These are phyloP conservation scores for Siniperca scherzeri DNA, from an alignment of 2,797 vertebrate genomes.

Conservation along the genomic window DNA sequence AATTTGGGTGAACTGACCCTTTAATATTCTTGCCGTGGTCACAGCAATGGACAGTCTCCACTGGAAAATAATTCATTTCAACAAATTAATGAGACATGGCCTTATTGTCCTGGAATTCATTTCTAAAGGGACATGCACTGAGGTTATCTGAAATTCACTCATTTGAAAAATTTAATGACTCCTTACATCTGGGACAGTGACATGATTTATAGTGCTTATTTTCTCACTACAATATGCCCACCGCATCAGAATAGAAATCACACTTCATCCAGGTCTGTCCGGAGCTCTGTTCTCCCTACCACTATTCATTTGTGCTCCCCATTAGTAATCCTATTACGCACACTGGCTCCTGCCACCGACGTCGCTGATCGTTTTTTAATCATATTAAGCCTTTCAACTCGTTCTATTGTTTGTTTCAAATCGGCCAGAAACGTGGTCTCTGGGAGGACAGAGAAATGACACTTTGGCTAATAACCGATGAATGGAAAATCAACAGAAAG, in stretches of 20 bases:
- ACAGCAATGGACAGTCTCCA: constrained; percentile 19
- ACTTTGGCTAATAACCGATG: constrained; percentile 33
- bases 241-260: constrained; percentile 72
- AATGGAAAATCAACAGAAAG: constrained; percentile 40
- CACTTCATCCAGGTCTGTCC: constrained; percentile 72
- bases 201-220: constrained; percentile 78
- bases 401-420: constrained; percentile 70
- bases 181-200: constrained; percentile 69
- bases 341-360: constrained; percentile 70
- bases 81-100: constrained; percentile 69
- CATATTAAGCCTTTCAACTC: constrained; percentile 67
- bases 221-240: constrained; percentile 64
- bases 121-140: constrained; percentile 51
- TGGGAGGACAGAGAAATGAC: constrained; percentile 62
- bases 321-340: constrained; percentile 80
- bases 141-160: constrained; percentile 73
- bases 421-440: constrained; percentile 32
- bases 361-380: constrained; percentile 75
- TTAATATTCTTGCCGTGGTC: constrained; percentile 23
- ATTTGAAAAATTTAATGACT: constrained; percentile 75
- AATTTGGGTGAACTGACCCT: constrained; percentile 21
- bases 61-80: constrained; percentile 55
- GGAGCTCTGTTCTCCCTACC: constrained; percentile 49
- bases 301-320: constrained; percentile 74
- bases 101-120: constrained; percentile 65